Base-by-base conservation (phyloP, 2,888 invertebrate genomes). In the Eudemis profundana region DNA sequence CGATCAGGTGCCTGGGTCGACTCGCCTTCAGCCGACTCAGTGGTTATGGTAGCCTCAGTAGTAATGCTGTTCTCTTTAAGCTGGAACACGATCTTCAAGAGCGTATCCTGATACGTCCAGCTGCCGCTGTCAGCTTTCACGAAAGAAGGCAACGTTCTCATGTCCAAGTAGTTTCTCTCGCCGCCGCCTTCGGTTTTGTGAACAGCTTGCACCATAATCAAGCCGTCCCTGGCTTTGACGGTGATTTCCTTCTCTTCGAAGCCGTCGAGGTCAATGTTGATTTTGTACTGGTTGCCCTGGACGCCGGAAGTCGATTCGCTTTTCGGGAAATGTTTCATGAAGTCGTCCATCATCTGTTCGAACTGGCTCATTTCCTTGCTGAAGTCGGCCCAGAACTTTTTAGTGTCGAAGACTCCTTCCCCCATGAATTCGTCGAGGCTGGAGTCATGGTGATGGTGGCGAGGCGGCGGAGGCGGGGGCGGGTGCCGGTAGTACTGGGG, bases 191-290 rank as follows among this genome's bases (percentile, higher is more conserved):
- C 54, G 1, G 36, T 64, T 21, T 77, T 78, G 61, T 82, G 84
- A 0, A 74, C 70, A 1, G 90, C 91, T 69, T 89, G 88, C 27
- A 90, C 76, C 87, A 89, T 86, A 40, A 90, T 64, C 21, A 85
- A 53, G 0, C 88, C 86, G 17, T 79, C 78, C 4, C 81, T 82
- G 0, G 88, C 89, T 61, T 90, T 90, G 7, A 91, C 90, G 0
- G 79, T 73, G 8, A 91, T 84, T 5, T 91, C 90, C 21, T 84
- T 84, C 51, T 88, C 87, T 0, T 85, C 78, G 61, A 79, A 90
- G 0, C 83, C 87, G 4, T 68, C 29, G 0, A 91, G 66, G 0
- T 79, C 69, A 3, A 91, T 80, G 0, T 74, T 81, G 1, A 91
- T 72, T 46, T 78, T 82, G 70, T 89, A 90, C 36, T 86, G 74